phyloP scores from a whole-genome alignment of 2,888 invertebrate species.

The Clanis bilineata region DNA sequence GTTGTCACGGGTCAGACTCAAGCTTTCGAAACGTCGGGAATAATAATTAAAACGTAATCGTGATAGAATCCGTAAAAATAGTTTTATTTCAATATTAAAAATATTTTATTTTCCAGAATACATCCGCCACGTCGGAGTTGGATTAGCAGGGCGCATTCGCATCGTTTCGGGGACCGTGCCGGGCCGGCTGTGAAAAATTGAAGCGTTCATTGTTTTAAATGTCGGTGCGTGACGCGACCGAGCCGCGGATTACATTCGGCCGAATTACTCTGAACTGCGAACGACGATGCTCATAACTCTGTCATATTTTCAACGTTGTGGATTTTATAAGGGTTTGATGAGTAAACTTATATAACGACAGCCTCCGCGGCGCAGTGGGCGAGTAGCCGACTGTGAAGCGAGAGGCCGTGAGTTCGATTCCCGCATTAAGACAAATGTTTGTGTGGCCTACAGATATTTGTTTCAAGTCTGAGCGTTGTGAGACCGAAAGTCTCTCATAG shows the following conservation, averaged over 20 bases:
- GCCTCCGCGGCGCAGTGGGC: no score
- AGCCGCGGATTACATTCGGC: slow-evolving; percentile 44
- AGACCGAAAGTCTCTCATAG: no score
- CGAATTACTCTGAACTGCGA: no score
- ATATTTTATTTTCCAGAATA: slow-evolving; percentile 41
- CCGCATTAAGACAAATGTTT: no score
- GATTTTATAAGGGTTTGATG: slow-evolving; percentile 27
- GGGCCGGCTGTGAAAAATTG: slow-evolving; percentile 71
- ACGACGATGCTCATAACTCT: slow-evolving; percentile 47
- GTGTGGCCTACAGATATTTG: no score
- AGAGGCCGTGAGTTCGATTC: no score
- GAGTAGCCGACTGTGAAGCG: no score
- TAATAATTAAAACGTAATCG: no score
- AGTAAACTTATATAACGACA: background rate
- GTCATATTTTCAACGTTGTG: slow-evolving; percentile 42
- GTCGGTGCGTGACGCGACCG: slow-evolving; percentile 59
- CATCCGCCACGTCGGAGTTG: slow-evolving; percentile 34
- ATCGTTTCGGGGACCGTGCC: slow-evolving; percentile 46
- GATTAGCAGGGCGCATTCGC: slow-evolving; percentile 59
- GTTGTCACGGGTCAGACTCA: no score
- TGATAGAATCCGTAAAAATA: no score
- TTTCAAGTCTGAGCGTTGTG: no score
- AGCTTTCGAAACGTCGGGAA: no score
- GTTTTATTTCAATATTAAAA: background rate
- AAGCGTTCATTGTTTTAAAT: slow-evolving; percentile 77